phyloP scores from a whole-genome alignment of 2,888 invertebrate species.

The Sicus ferrugineus region DNA sequence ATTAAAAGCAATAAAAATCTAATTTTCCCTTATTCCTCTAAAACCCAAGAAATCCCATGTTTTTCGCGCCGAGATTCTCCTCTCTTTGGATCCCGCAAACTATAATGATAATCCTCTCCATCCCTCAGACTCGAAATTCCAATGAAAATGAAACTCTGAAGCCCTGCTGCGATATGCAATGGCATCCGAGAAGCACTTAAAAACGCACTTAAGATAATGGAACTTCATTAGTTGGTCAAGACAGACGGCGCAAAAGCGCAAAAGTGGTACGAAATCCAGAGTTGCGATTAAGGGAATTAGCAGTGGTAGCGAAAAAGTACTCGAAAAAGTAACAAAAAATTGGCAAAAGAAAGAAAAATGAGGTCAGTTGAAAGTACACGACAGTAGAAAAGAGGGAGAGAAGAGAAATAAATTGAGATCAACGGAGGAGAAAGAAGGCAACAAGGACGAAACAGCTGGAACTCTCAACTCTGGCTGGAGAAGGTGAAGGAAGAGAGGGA shows the following conservation, averaged over 20 bases:
- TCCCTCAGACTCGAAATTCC: too few relatives aligned
- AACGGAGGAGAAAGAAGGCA: not conserved
- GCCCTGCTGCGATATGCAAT: slow-evolving; percentile 7
- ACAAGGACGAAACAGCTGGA: not conserved
- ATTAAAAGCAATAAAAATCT: too few relatives aligned
- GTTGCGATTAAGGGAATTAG: slow-evolving; percentile 31
- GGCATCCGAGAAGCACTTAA: slow-evolving; percentile 40
- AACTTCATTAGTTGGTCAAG: slow-evolving; percentile 44
- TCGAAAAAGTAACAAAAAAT: slow-evolving; percentile 3
- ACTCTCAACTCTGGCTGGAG: not conserved
- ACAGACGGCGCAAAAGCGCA: not conserved
- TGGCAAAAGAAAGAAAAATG: not conserved
- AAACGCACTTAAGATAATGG: slow-evolving; percentile 49
- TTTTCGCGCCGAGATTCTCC: too few relatives aligned
- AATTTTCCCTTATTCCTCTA: too few relatives aligned
- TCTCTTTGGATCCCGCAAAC: too few relatives aligned
- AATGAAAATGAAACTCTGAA: slow-evolving; percentile 38
- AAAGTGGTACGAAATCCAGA: slow-evolving; percentile 6
- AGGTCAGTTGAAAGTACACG: not conserved
- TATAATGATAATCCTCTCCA: too few relatives aligned
- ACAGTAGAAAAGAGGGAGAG: not conserved
- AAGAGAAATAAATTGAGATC: not conserved
- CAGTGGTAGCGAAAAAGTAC: not conserved
- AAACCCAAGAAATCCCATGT: too few relatives aligned
- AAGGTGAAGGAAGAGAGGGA: not conserved